Evolutionary conservation across 2,888 invertebrate species (phyloP).

Genomic region (Tuta absoluta): DNA sequence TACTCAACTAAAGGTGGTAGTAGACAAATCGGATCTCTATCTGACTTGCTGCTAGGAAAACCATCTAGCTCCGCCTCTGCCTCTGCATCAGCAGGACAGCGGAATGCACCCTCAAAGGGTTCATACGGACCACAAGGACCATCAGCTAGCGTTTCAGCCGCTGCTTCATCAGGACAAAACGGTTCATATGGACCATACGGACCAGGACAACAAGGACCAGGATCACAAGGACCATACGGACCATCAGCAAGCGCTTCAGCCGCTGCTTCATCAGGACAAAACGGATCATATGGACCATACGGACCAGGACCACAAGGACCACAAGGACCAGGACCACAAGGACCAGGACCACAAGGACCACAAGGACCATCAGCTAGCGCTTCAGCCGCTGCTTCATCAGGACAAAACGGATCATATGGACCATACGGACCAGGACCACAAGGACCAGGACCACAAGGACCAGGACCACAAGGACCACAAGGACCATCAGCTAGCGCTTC

Average conservation of each 20-base stretch:
- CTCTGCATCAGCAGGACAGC: not conserved
- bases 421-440: conserved; percentile 31
- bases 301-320: conserved; percentile 1
- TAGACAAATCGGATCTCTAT: not conserved
- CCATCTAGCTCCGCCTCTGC: conserved; percentile 9
- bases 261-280: not conserved
- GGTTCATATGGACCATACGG: conserved; percentile 21
- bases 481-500: no score
- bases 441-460: no score
- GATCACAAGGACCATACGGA: conserved; percentile 4
- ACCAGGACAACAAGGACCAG: not conserved
- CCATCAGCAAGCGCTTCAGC: no score
- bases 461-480: no score
- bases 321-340: conserved; percentile 20
- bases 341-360: conserved; percentile 26
- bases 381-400: conserved; percentile 12
- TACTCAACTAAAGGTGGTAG: not conserved
- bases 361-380: conserved; percentile 10
- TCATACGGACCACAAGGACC: not conserved
- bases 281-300: not conserved
- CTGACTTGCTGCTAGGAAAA: not conserved
- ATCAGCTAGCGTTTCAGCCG: not conserved
- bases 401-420: conserved; percentile 30
- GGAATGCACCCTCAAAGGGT: not conserved
- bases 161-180: conserved; percentile 17